phyloP scores from a whole-genome alignment of 2,797 vertebrate genomes.

The Melanitta fusca region DNA sequence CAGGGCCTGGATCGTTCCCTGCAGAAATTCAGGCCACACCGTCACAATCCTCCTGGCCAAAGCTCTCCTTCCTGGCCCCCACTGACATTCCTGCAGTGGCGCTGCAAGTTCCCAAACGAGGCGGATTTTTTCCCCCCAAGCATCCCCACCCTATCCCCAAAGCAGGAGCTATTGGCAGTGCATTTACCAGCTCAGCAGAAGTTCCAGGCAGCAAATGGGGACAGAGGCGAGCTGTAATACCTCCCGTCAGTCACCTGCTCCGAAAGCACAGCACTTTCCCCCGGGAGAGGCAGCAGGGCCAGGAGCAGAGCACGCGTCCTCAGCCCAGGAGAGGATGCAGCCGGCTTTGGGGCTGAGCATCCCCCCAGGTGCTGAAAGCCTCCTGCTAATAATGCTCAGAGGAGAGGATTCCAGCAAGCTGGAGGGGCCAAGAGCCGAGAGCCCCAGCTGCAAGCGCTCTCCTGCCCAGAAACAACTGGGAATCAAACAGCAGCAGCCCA shows the following conservation, averaged over 20 bases:
- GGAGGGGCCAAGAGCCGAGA: rapidly evolving
- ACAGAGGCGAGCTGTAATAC: neutral
- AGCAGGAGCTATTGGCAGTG: neutral
- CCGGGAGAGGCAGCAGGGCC: neutral
- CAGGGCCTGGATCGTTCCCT: rapidly evolving
- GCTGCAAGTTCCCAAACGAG: rapidly evolving
- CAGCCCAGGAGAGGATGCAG: neutral
- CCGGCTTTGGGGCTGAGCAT: neutral
- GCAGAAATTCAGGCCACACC: neutral
- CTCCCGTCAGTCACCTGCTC: neutral
- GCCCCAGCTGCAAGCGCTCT: neutral
- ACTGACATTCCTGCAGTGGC: neutral
- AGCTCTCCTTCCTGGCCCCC: neutral
- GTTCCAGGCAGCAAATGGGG: neutral
- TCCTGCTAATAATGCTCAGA: neutral
- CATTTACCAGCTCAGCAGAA: neutral
- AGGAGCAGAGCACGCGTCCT: too few relatives aligned
- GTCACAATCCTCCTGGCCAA: neutral
- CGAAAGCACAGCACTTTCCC: neutral
- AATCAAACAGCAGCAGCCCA: neutral
- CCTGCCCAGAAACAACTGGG: neutral
- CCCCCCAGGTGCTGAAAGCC: neutral
- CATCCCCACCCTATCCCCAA: neutral
- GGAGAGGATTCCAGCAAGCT: neutral
- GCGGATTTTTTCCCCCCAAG: neutral